Base-by-base conservation (phyloP, 1,140 invertebrate species). In the Procambarus clarkii region DNA sequence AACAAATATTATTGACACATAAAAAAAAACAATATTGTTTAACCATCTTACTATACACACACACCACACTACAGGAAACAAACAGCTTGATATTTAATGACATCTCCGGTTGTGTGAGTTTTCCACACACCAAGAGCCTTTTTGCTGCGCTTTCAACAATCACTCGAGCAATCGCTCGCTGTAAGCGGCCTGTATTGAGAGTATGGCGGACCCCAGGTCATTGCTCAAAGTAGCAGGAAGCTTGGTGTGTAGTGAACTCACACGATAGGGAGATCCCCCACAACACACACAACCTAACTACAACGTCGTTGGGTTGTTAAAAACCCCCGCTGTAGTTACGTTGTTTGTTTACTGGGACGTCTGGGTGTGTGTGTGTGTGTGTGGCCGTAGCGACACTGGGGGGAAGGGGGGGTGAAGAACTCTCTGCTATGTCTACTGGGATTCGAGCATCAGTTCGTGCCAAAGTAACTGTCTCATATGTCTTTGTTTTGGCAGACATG, bases 1-100 rank as follows among this genome's bases (percentile, higher is more conserved):
- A 48, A 85, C 60, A 69, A 48, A 85, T 71, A 85, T 48, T 2
- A 60, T 44, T 64, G 18, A 45, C 44, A 64, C 69, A 24, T n/a
- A 85, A 21, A 85, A 69, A 45, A 11, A 64, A 64, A n/a, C n/a
- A 74, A 85, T 34, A 85, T 69, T 69, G 45, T 74, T 64, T 60
- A 84, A 71, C 15, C 8, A 7, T 44, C 60, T n/a, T 71, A 58
- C 24, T 81, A 58, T n/a, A 18, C 58, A 81, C 79, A 18, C 58
- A 81, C 79, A 81, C 54, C 48, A 81, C 48, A 81, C 79, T 81
- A 81, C 79, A 81, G 8, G 79, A 81, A n/a, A 81, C 79, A 81
- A 54, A 80, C 45, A 48, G 45, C 45, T 18, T 48, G 44, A 80
- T 21, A 21, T 46, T 48, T 18, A 15, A 11, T 18, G 21, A 54